Conservation (phyloP, 2,113 vertebrate genomes). For the Petrocephalus zakoni region DNA sequence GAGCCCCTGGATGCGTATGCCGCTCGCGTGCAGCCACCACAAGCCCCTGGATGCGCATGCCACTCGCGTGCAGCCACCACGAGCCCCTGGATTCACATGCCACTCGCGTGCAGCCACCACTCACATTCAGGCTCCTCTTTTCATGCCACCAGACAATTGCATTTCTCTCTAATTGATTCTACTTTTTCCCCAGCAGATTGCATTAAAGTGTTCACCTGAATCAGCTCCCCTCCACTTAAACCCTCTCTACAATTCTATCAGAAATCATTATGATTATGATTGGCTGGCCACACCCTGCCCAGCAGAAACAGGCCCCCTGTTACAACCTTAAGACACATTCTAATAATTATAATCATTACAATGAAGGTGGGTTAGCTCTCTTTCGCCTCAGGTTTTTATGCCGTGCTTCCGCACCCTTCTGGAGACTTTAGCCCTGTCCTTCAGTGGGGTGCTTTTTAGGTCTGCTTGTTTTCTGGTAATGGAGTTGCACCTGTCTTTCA, state of each 20-base stretch:
- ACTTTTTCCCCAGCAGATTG: conserved; percentile 17
- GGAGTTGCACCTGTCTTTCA: background rate
- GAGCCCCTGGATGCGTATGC: background rate
- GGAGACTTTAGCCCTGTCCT: background rate
- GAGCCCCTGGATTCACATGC: background rate
- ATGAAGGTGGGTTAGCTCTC: background rate
- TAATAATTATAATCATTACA: background rate
- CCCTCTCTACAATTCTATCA: background rate
- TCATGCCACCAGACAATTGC: conserved; percentile 15
- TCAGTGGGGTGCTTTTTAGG: background rate
- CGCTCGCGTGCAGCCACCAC: too few relatives aligned
- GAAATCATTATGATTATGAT: conserved; percentile 25
- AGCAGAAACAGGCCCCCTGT: background rate
- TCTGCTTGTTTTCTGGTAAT: background rate
- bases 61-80: background rate
- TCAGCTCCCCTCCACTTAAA: conserved; percentile 2
- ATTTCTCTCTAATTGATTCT: conserved; percentile 18
- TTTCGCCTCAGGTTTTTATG: background rate
- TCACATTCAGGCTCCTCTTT: conserved; percentile 4
- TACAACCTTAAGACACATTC: background rate
- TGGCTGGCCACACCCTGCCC: background rate
- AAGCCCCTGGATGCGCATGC: too few relatives aligned
- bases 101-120: background rate
- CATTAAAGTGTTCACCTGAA: conserved; percentile 22
- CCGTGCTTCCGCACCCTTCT: background rate